Evolutionary conservation across 2,888 invertebrate species (phyloP).

Genomic region (Dryocosmus kuriphilus): DNA sequence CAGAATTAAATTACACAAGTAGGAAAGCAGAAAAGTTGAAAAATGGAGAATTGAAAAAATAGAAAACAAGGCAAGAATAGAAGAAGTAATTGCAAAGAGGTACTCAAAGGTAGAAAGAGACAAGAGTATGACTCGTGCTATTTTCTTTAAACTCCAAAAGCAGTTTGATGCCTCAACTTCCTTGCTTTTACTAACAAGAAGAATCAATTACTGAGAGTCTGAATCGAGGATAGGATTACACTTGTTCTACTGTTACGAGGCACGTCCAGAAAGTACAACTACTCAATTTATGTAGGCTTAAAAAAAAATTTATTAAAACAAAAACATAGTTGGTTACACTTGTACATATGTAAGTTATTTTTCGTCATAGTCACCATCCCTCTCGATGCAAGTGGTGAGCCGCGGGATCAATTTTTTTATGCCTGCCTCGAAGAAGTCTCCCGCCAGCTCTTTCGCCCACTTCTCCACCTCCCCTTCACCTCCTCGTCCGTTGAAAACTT

Average conservation of each 20-base stretch:
- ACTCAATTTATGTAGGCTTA: no score
- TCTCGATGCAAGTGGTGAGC: no score
- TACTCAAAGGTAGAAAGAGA: neutral
- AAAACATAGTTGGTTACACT: no score
- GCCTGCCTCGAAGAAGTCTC: no score
- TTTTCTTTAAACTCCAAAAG: neutral
- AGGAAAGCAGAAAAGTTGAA: neutral
- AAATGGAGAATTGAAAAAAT: neutral
- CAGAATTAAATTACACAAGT: neutral
- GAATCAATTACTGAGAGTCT: conserved; percentile 1
- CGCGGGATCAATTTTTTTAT: no score
- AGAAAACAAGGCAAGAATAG: neutral
- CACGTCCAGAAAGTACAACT: no score
- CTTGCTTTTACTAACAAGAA: neutral
- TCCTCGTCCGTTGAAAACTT: no score
- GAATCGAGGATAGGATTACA: neutral
- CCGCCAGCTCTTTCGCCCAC: no score
- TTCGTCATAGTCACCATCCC: no score
- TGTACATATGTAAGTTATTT: no score
- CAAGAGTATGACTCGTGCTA: neutral
- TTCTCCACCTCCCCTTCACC: no score
- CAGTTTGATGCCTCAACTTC: neutral
- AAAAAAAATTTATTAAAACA: no score
- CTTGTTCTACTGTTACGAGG: neutral
- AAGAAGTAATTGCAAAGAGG: neutral